Evolutionary conservation across 2,888 invertebrate species (phyloP).

Genomic region (Polymixis flavicincta): DNA sequence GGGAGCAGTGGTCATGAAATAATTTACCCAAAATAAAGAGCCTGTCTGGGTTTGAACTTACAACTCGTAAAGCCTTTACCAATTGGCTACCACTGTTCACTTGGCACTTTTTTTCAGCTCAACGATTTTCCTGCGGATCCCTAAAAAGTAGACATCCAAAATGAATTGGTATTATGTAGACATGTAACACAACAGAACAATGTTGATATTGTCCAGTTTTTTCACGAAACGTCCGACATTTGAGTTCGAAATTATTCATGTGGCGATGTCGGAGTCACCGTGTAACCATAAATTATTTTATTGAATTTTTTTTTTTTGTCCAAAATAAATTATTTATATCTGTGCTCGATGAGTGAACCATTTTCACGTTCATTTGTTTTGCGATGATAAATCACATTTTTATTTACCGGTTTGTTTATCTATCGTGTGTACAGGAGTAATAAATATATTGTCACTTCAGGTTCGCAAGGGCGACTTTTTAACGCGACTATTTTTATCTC

Average conservation of each 20-base stretch:
- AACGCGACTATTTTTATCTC: not conserved
- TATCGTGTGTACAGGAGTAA: not conserved
- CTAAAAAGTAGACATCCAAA: conserved; percentile 63
- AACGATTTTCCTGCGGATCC: conserved; percentile 29
- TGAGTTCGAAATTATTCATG: conserved; percentile 54
- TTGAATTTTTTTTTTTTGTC: conserved; percentile 18
- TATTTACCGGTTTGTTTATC: conserved; percentile 14
- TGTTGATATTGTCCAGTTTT: conserved; percentile 51
- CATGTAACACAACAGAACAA: conserved; percentile 43
- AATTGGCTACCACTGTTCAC: too few relatives aligned
- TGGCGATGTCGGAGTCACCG: conserved; percentile 17
- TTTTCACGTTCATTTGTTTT: conserved; percentile 21
- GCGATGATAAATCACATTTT: conserved; percentile 33
- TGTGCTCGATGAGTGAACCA: conserved; percentile 26
- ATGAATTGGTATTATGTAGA: conserved; percentile 66
- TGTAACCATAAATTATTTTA: conserved; percentile 54
- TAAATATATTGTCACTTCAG: conserved; percentile 17
- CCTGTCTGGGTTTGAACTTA: too few relatives aligned
- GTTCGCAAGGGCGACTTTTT: not conserved
- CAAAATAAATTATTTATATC: conserved; percentile 20
- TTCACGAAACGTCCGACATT: conserved; percentile 36
- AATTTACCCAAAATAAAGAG: too few relatives aligned
- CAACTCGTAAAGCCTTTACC: too few relatives aligned
- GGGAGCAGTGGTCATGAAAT: too few relatives aligned
- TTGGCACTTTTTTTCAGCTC: not conserved